Conservation (phyloP, 2,888 invertebrate species). For the Rotaria magnacalcarata region DNA sequence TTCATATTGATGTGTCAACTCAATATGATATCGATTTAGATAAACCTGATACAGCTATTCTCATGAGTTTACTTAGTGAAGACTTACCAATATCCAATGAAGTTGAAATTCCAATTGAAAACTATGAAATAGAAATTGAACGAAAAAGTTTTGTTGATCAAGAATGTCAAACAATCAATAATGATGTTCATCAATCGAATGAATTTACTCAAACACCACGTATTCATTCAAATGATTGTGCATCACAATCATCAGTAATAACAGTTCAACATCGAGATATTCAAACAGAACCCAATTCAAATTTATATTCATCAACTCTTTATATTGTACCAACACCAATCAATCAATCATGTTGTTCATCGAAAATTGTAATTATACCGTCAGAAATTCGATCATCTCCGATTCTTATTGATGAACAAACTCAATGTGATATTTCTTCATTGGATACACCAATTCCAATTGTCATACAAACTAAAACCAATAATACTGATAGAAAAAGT, state of each 20-base stretch:
- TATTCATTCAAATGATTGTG: neutral
- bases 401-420: neutral
- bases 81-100: neutral
- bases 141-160: neutral
- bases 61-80: neutral
- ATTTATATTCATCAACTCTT: neutral
- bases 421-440: neutral
- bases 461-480: neutral
- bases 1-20: neutral
- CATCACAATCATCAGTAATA: neutral
- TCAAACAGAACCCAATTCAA: neutral
- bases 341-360: neutral
- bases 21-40: neutral
- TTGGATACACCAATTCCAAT: neutral
- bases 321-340: neutral
- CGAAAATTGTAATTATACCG: neutral
- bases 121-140: neutral
- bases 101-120: neutral
- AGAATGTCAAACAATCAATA: neutral
- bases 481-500: neutral
- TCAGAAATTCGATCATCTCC: neutral
- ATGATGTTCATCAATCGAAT: neutral
- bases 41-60: neutral
- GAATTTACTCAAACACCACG: neutral
- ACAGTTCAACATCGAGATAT: neutral